Conservation (phyloP, 2,113 vertebrate species). For the Caloenas nicobarica region DNA sequence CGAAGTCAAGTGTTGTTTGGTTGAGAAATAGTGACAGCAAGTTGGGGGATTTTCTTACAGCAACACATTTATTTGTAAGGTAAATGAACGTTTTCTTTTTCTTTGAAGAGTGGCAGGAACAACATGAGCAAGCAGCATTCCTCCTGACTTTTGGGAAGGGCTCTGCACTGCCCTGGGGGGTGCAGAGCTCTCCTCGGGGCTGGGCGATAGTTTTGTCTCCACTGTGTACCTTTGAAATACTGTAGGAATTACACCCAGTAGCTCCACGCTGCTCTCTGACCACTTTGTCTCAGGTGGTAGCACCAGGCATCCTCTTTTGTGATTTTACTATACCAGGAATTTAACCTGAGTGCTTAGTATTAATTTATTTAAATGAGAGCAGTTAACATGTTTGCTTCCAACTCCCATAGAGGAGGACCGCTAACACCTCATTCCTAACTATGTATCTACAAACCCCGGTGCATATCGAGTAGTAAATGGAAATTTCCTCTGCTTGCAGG, state of each 20-base stretch:
- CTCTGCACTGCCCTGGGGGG: not conserved
- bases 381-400: not conserved
- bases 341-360: not conserved
- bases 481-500: not conserved
- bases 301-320: not conserved
- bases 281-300: not conserved
- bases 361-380: conserved; percentile 29
- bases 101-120: not conserved
- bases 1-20: not conserved
- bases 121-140: not conserved
- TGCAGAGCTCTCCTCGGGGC: not conserved
- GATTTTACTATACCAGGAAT: not conserved
- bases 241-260: not conserved
- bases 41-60: not conserved
- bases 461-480: not conserved
- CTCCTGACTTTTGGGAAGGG: not conserved
- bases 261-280: not conserved
- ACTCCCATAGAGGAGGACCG: not conserved
- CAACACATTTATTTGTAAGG: not conserved
- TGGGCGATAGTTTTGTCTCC: not conserved
- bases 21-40: not conserved
- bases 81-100: not conserved
- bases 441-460: not conserved
- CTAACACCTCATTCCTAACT: not conserved
- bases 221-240: not conserved